These are phyloP conservation scores for Riptortus pedestris DNA, from an alignment of 1,140 invertebrate species.

Conservation along the genomic window DNA sequence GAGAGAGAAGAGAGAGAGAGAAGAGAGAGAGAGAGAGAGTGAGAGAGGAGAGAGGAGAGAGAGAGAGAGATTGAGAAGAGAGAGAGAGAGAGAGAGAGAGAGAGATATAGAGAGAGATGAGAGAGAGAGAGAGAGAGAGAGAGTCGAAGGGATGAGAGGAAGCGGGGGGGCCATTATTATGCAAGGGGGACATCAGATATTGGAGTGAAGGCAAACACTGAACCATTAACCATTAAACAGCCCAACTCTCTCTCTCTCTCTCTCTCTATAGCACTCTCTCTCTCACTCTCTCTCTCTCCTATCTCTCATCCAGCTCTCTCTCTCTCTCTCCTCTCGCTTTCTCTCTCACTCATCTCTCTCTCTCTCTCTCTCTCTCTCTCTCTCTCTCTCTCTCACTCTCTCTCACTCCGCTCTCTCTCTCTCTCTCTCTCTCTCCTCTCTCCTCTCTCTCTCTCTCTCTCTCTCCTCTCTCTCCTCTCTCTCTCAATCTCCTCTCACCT, in stretches of 20 bases:
- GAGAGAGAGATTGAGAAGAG: too few relatives aligned
- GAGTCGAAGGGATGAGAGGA: not conserved
- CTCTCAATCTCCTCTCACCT: not conserved
- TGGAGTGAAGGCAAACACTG: not conserved
- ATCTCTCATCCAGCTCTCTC: not conserved
- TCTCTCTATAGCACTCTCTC: not conserved
- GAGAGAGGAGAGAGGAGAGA: too few relatives aligned
- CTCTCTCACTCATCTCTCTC: not conserved
- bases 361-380: constrained; percentile 1
- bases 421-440: constrained; percentile 8
- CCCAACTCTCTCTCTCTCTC: constrained; percentile 17
- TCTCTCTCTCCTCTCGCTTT: not conserved
- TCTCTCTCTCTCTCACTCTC: constrained; percentile 13
- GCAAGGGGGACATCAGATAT: not conserved
- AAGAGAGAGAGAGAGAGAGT: too few relatives aligned
- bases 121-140: too few relatives aligned
- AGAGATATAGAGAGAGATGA: too few relatives aligned
- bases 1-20: too few relatives aligned
- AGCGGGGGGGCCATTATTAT: not conserved
- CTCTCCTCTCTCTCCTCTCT: not conserved
- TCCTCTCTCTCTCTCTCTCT: not conserved
- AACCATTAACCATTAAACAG: not conserved
- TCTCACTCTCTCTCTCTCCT: not conserved
- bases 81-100: too few relatives aligned
- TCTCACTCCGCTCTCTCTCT: constrained; percentile 9